Conservation (phyloP, 2,113 vertebrate genomes). For the Lophotis ruficrista region DNA sequence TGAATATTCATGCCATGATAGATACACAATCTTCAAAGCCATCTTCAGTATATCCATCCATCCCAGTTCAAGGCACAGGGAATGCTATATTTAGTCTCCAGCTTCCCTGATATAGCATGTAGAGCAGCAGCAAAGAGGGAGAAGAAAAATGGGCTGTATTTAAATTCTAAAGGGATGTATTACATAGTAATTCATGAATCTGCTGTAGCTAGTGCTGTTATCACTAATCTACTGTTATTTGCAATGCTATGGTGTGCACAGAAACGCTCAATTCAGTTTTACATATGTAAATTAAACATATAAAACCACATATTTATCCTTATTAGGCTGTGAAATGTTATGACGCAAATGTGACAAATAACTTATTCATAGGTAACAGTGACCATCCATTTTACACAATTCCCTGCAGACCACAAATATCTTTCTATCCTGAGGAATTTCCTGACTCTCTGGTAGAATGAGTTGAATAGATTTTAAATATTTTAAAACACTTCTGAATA, state of each 20-base stretch:
- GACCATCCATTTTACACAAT: constrained; percentile 23
- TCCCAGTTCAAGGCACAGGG: background rate
- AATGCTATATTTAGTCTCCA: background rate
- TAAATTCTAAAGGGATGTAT: constrained; percentile 15
- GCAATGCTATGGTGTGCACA: background rate
- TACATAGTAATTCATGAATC: constrained; percentile 32
- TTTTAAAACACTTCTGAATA: constrained; percentile 37
- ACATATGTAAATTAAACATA: constrained; percentile 61
- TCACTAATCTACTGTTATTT: constrained; percentile 40
- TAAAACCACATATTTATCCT: constrained; percentile 52
- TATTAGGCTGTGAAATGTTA: constrained; percentile 64
- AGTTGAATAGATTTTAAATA: constrained; percentile 46
- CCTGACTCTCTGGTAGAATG: background rate
- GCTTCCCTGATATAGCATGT: background rate
- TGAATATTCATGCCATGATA: background rate
- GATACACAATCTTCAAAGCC: background rate
- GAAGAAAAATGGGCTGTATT: constrained; percentile 4
- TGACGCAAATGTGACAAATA: constrained; percentile 50
- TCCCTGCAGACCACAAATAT: constrained; percentile 32
- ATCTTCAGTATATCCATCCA: background rate
- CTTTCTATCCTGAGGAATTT: constrained; percentile 24
- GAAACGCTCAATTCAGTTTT: constrained; percentile 23
- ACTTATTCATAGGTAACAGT: background rate
- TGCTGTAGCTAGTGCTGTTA: constrained; percentile 28
- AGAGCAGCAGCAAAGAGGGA: background rate